Evolutionary conservation across 53 echinoderm and acorn worm species (phyloP), one percentile per base, ranked within the genome.

Genomic region (Henricia sp.): DNA sequence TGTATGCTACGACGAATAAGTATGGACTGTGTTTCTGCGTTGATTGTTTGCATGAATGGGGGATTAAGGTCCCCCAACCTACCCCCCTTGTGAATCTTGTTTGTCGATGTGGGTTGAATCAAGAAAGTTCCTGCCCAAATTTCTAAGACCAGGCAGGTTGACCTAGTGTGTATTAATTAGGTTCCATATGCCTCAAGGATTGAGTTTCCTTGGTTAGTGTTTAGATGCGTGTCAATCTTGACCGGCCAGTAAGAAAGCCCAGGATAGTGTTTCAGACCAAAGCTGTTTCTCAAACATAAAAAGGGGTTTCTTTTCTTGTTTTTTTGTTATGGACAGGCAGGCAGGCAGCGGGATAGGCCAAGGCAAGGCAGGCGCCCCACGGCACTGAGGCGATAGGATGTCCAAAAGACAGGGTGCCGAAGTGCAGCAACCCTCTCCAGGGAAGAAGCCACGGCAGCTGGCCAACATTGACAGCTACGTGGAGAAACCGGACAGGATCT

Each of bases 341-440:
- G n/a, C n/a, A n/a, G n/a, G n/a, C n/a, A n/a, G n/a, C n/a, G n/a
- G n/a, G n/a, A n/a, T n/a, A n/a, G n/a, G n/a, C n/a, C n/a, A n/a
- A n/a, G n/a, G n/a, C n/a, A n/a, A 30, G 30, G 52, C 75, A 66
- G 67, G 75, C 52, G 53, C 74, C 66, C 71, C 67, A 65, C 74
- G 75, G 66, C 65, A 86, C 74, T 75, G 71, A 74, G 75, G 67
- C 75, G 74, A 51, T 75, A 86, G 67, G 67, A 86, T 86, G 86
- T 86, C 86, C 66, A 74, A 86, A 41, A 65, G 86, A 37, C 86
- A 86, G 33, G 63, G 74, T 75, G 65, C 86, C 40, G 86, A 86
- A 86, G 84, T 85, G 72, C 67, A 86, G 17, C 74, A 86, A 40
- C 74, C 86, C 65, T 74, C 86, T 71, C 70, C 58, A 30, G 86